Evolutionary conservation across 2,888 invertebrate species (phyloP).

Genomic region (Belgica antarctica): DNA sequence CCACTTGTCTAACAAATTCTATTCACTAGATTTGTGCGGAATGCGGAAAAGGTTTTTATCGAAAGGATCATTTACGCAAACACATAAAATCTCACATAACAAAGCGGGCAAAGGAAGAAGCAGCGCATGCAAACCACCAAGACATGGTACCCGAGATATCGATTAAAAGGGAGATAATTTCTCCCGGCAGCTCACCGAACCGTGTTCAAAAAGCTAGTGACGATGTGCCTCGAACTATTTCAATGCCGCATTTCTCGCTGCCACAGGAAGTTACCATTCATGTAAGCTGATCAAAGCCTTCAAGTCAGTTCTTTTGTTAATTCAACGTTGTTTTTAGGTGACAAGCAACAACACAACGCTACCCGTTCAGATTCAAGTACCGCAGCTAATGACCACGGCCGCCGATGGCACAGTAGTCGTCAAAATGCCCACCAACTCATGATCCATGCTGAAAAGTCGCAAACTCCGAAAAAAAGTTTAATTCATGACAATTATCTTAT

Average conservation of each 20-base stretch:
- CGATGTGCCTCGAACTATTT: neutral
- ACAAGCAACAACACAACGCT: conserved; percentile 60
- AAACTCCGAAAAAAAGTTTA: neutral
- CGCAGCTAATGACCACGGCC: conserved; percentile 53
- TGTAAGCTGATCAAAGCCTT: neutral
- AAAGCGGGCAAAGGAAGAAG: conserved; percentile 71
- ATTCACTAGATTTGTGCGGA: conserved; percentile 50
- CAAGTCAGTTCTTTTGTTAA: neutral
- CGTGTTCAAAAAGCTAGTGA: neutral
- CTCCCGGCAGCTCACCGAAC: conserved; percentile 11
- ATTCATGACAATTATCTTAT: neutral
- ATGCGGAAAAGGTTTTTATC: conserved; percentile 63
- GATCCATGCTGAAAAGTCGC: neutral
- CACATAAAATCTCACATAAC: conserved; percentile 75
- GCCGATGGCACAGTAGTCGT: conserved; percentile 42
- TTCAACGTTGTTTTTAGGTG: conserved; percentile 54
- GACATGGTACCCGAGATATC: neutral
- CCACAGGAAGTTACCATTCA: conserved; percentile 33
- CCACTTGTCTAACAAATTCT: conserved; percentile 26
- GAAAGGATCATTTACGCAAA: conserved; percentile 77
- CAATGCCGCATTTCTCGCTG: conserved; percentile 2
- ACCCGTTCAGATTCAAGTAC: conserved; percentile 67
- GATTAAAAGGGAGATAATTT: conserved; percentile 3
- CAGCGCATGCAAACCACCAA: conserved; percentile 49
- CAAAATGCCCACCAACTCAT: neutral